Conservation (phyloP, 1,140 invertebrate species). For the Drosophila saltans region DNA sequence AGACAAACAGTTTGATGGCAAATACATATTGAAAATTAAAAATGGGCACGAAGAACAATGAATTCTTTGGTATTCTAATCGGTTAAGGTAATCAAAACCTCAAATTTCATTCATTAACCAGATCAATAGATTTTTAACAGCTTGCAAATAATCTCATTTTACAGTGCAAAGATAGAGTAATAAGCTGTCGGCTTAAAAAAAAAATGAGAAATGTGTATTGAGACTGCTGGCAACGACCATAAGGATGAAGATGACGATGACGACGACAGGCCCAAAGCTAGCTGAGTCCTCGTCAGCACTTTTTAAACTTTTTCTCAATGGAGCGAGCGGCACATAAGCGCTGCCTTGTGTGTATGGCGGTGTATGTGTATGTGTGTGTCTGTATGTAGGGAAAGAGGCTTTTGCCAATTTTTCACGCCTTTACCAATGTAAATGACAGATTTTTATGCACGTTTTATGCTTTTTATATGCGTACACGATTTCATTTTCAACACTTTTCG, state of each 20-base stretch:
- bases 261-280: constrained; percentile 39
- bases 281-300: constrained; percentile 54
- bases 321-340: constrained; percentile 26
- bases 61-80: too few relatives aligned
- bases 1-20: background rate
- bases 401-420: constrained; percentile 55
- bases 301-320: constrained; percentile 51
- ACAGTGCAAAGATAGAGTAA: background rate
- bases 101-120: too few relatives aligned
- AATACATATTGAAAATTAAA: background rate
- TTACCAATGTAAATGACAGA: constrained; percentile 69
- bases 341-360: background rate
- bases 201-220: constrained; percentile 18
- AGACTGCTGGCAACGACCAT: background rate
- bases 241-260: constrained; percentile 12
- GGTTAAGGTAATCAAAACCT: too few relatives aligned
- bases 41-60: too few relatives aligned
- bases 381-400: background rate
- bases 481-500: constrained; percentile 64
- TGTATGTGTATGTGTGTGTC: background rate
- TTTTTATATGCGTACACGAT: constrained; percentile 62
- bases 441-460: constrained; percentile 66
- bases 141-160: too few relatives aligned
- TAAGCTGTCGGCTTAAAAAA: background rate
- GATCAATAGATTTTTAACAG: too few relatives aligned